Base-by-base conservation (phyloP, 2,888 invertebrate genomes). In the Muschampia plurimacula region DNA sequence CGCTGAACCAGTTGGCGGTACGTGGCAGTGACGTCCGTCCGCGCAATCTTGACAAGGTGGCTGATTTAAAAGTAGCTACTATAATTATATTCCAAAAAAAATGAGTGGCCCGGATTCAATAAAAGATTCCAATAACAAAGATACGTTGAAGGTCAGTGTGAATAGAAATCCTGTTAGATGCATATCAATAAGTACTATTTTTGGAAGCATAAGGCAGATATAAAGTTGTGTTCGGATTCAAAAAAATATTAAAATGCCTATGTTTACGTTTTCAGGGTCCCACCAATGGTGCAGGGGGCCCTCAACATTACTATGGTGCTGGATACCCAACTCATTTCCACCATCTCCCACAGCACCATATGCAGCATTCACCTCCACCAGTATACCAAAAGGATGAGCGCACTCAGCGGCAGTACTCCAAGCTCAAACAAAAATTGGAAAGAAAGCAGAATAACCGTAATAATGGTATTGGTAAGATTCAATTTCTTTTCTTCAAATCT, bases 311-410 rank as follows among this genome's bases (percentile, higher is more conserved):
- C 82, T 97, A 96, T 83, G 95, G 96, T 77, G 90, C 95, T 52
- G 95, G 95, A 57, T 93, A 95, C 81, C 95, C 96, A 39, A 89
- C 96, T 2, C 95, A 95, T 84, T 95, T 90, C 84, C 96, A 94
- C 89, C 88, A 96, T 81, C 87, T 92, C 85, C 89, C 93, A 76
- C 88, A 90, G 80, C 95, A 96, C 82, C 96, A 96, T 84, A 95
- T 96, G 90, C 96, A 96, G 80, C 96, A 96, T 89, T 96, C 96
- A 77, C 96, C 96, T 71, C 96, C 96, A 70, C 96, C 96, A 65
- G 89, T 90, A 57, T 96, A 95, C 88, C 96, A 96, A 84, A 97
- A 97, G 87, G 97, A 97, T 87, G 97, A 97, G 88, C 95, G 97
- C 81, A 95, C 97, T 59, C 97, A 97, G 84, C 93, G 97, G 76